A percentile compares a stretch with the other conserved stretches of the same genome.
These are phyloP conservation scores for Anaspis maculata DNA, from an alignment of 2,888 invertebrate species.

Conservation along the genomic window DNA sequence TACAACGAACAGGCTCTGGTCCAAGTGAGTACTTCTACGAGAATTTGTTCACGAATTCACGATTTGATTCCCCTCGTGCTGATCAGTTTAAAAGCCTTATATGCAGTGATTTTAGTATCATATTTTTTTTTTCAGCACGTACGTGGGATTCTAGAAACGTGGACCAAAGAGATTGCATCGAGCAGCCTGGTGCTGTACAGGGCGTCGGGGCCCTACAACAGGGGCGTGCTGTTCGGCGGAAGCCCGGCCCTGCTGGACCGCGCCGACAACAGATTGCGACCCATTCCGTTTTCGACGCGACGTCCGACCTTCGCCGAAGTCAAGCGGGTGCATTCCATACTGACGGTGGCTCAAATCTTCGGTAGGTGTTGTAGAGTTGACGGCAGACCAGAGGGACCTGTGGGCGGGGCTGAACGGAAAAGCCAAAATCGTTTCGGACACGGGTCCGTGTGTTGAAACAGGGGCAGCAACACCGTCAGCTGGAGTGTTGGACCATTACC, in stretches of 20 bases:
- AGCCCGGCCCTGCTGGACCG: conserved; percentile 59
- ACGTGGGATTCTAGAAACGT: conserved; percentile 58
- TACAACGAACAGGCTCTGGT: conserved; percentile 70
- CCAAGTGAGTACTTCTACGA: conserved; percentile 52
- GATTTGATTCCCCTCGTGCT: neutral
- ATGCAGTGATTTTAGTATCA: neutral
- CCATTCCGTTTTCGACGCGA: conserved; percentile 73
- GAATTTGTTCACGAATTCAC: too few species aligned
- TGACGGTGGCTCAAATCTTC: conserved; percentile 59
- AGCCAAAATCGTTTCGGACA: too few species aligned
- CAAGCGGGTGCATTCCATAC: conserved; percentile 60
- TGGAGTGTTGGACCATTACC: too few species aligned
- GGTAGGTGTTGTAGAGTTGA: too few species aligned
- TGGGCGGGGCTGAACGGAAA: too few species aligned
- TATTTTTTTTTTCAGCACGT: conserved; percentile 69
- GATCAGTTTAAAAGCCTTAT: neutral
- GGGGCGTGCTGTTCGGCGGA: conserved; percentile 65
- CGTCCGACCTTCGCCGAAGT: conserved; percentile 76
- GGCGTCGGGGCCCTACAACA: conserved; percentile 65
- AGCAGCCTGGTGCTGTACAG: conserved; percentile 69
- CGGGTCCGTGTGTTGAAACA: too few species aligned
- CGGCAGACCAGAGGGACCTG: too few species aligned
- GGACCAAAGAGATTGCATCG: conserved; percentile 56
- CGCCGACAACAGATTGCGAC: conserved; percentile 54
- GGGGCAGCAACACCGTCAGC: too few species aligned